Evolutionary conservation across 2,113 vertebrate species (phyloP).

Genomic region (Limanda limanda): DNA sequence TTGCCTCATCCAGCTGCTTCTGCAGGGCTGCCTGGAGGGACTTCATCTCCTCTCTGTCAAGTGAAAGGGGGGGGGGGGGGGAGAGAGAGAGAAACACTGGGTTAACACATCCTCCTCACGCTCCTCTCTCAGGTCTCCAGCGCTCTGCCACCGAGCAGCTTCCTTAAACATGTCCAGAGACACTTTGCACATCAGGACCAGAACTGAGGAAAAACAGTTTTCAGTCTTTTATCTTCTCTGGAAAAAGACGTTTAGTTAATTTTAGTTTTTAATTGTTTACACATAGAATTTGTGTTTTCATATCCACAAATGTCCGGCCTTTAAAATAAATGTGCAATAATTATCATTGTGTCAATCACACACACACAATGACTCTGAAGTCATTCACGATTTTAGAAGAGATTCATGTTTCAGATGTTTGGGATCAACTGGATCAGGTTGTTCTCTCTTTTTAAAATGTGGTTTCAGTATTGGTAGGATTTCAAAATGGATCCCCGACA

Average conservation of each 20-base stretch:
- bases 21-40: conserved; percentile 94
- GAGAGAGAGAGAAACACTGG: conserved; percentile 64
- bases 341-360: too few species aligned
- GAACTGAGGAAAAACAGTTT: not conserved
- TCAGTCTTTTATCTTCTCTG: not conserved
- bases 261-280: too few species aligned
- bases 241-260: not conserved
- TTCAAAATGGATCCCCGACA: too few species aligned
- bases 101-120: conserved; percentile 61
- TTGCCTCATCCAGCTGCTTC: conserved; percentile 95
- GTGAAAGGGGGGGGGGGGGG: conserved; percentile 43
- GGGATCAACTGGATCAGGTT: too few species aligned
- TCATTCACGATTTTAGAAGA: too few species aligned
- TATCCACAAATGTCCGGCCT: too few species aligned
- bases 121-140: conserved; percentile 11
- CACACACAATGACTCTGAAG: too few species aligned
- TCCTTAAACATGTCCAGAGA: conserved; percentile 12
- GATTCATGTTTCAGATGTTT: too few species aligned
- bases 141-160: not conserved
- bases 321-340: too few species aligned
- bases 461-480: too few species aligned
- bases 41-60: conserved; percentile 95
- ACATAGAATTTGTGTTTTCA: too few species aligned
- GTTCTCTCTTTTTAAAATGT: too few species aligned
- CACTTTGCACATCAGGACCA: not conserved